These are phyloP conservation scores for Archips xylosteana DNA, from an alignment of 2,888 invertebrate species.

Conservation along the genomic window DNA sequence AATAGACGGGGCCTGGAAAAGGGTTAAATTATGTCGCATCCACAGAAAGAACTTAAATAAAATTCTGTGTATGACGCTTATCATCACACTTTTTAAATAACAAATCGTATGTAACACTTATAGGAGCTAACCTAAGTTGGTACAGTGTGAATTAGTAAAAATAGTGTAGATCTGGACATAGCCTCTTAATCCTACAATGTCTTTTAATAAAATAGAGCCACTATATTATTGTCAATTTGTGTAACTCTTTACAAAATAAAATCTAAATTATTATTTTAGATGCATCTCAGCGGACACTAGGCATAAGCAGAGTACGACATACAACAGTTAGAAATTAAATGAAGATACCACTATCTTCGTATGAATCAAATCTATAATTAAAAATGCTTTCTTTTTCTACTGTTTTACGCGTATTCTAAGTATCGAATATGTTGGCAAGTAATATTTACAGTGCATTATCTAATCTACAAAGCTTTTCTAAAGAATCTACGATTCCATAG, in stretches of 20 bases:
- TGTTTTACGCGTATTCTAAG: background rate
- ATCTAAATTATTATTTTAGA: background rate
- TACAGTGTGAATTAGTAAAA: background rate
- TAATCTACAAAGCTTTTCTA: background rate
- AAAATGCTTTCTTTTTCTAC: too few species aligned
- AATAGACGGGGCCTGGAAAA: too few species aligned
- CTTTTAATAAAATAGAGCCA: constrained; percentile 4
- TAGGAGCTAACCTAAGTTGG: background rate
- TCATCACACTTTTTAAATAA: background rate
- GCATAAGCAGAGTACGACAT: too few species aligned
- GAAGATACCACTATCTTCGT: too few species aligned
- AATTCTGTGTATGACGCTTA: background rate
- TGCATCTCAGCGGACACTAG: background rate
- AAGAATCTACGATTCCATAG: background rate
- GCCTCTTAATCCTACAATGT: constrained; percentile 5
- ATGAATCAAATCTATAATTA: too few species aligned
- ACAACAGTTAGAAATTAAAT: too few species aligned
- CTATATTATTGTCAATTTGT: background rate
- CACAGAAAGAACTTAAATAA: too few species aligned
- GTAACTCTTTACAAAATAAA: background rate
- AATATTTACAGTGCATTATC: background rate
- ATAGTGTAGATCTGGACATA: background rate
- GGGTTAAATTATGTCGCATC: too few species aligned
- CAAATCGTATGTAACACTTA: background rate
- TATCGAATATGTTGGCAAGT: background rate